Base-by-base conservation (phyloP, 2,797 vertebrate species). In the Pseudochaenichthys georgianus region DNA sequence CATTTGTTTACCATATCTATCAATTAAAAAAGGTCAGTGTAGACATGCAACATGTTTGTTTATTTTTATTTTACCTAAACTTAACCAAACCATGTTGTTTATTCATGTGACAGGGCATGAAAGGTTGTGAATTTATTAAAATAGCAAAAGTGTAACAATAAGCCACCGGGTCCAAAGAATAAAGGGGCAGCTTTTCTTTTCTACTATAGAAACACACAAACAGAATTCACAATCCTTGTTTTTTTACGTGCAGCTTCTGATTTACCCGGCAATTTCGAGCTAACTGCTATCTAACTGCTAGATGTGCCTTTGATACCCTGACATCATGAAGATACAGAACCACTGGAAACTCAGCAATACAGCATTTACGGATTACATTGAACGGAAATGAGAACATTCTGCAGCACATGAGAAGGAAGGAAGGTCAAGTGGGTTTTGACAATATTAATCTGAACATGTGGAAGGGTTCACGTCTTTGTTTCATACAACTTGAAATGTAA, bases 221-320 rank as follows among this genome's bases (percentile, higher is more conserved):
- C 1, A 38, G 0, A 38, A 38, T 38, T 38, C 34, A 38, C 34
- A 38, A 9, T 28, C 28, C 28, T 38, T 38, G 5, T 8, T 38
- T 38, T 38, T 38, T 3, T 6, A 38, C 34, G 5, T 38, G 34
- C 1, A 9, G 8, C 34, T 34, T 34, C 34, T 34, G 34, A 34
- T 34, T 34, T 34, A 34, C 34, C 1, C 8, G 34, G 34, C 34
- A 34, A 34, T 34, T 34, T 34, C 34, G 6, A 34, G 34, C 34
- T 34, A 34, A 34, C 34, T 34, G 34, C 34, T 7, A 34, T 34
- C 34, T 1, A 34, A 34, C 7, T 7, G 5, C 34, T 34, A 34
- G 34, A 34, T 8, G 66, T 54, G 75, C 65, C 83, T 92, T 89
- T 88, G 87, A 92, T 87, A 83, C 64, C 62, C 57, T 11, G 38